These are phyloP conservation scores for Botrylloides violaceus DNA, from an alignment of 23 tunicate genomes.

Conservation along the genomic window DNA sequence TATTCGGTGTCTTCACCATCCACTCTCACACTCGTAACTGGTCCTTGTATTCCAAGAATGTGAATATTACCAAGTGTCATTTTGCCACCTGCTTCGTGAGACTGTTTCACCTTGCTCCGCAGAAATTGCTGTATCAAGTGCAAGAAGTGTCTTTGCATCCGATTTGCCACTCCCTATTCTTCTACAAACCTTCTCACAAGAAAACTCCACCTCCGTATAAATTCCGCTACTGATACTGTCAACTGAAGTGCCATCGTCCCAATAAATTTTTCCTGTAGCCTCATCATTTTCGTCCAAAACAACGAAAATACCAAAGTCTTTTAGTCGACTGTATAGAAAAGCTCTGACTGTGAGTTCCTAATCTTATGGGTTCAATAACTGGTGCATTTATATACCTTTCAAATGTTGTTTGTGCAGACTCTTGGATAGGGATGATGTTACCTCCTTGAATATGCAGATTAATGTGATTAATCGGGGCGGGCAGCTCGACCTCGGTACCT, in stretches of 20 bases:
- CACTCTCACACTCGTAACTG: slow-evolving; percentile 3
- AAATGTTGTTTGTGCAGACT: slow-evolving; percentile 58
- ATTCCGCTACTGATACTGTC: slow-evolving; percentile 1
- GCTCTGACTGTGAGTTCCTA: too few species aligned
- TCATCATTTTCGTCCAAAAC: slow-evolving; percentile 51
- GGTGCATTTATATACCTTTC: too few species aligned
- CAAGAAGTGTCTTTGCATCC: too few species aligned
- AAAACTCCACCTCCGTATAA: slow-evolving; percentile 24
- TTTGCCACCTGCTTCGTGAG: neutral
- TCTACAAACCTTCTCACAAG: slow-evolving; percentile 31
- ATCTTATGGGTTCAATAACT: too few species aligned
- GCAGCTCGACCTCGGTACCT: slow-evolving; percentile 1
- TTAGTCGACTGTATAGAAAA: slow-evolving; percentile 41
- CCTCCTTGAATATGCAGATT: slow-evolving; percentile 73
- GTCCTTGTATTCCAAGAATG: slow-evolving; percentile 5
- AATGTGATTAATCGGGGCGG: slow-evolving; percentile 62
- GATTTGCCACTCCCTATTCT: too few species aligned
- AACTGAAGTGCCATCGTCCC: slow-evolving; percentile 95
- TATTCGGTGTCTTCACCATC: slow-evolving; percentile 1
- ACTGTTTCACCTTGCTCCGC: slow-evolving; percentile 3
- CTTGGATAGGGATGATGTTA: slow-evolving; percentile 64
- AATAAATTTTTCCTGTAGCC: slow-evolving; percentile 53
- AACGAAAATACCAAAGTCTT: slow-evolving; percentile 37
- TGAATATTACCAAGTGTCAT: neutral
- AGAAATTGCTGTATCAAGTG: neutral